phyloP scores from a whole-genome alignment of 2,113 vertebrate species.

The Hypomesus transpacificus region DNA sequence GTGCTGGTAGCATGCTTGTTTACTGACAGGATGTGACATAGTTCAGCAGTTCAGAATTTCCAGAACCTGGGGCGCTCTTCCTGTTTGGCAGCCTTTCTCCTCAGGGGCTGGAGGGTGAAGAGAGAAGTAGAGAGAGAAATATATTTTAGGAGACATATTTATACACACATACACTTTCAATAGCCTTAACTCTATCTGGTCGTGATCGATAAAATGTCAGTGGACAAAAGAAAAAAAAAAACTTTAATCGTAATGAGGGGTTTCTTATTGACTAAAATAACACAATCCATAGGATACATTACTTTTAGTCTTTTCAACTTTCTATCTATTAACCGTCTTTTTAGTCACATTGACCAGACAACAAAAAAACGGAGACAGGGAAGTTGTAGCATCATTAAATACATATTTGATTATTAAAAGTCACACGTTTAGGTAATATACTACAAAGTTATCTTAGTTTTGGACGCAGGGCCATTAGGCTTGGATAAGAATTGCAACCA shows the following conservation, averaged over 20 bases:
- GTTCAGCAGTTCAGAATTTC: slow-evolving; percentile 72
- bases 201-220: background rate
- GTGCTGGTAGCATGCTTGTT: slow-evolving; percentile 53
- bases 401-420: slow-evolving; percentile 17
- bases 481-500: background rate
- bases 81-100: slow-evolving; percentile 52
- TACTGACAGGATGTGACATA: slow-evolving; percentile 56
- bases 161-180: background rate
- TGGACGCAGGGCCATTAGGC: background rate
- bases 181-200: background rate
- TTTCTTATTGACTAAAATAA: background rate
- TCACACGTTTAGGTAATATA: slow-evolving; percentile 7
- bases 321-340: background rate
- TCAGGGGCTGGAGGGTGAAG: slow-evolving; percentile 58
- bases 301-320: background rate
- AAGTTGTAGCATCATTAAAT: slow-evolving; percentile 10
- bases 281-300: background rate
- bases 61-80: slow-evolving; percentile 62
- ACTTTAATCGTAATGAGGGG: background rate
- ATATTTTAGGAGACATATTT: background rate
- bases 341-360: background rate
- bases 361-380: background rate
- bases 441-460: background rate
- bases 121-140: slow-evolving; percentile 8
- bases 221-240: background rate